Evolutionary conservation across 2,888 invertebrate genomes (phyloP).

Genomic region (Scaptomyza caliginosa): DNA sequence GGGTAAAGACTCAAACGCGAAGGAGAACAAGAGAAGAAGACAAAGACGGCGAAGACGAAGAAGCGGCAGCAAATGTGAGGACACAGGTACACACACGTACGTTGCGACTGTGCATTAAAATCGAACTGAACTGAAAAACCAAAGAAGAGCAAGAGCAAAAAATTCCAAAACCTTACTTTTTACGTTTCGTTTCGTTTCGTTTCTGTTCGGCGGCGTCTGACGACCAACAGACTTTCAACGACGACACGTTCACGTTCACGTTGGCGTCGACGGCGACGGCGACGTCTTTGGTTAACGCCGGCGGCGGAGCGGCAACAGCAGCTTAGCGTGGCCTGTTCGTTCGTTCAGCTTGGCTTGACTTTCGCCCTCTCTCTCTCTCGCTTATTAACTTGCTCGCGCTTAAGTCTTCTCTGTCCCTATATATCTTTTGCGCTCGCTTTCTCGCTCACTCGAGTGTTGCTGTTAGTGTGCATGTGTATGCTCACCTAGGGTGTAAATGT

Average conservation of each 20-base stretch:
- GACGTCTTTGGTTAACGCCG: conserved; percentile 72
- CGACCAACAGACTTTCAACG: conserved; percentile 67
- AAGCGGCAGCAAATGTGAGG: conserved; percentile 27
- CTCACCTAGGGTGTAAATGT: conserved; percentile 55
- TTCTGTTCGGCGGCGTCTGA: conserved; percentile 49
- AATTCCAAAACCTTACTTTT: conserved; percentile 82
- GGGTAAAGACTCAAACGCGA: conserved; percentile 32
- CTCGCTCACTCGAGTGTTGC: too few relatives aligned
- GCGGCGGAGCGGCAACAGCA: conserved; percentile 78
- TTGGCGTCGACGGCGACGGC: conserved; percentile 39
- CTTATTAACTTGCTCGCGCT: conserved; percentile 2
- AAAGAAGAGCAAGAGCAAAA: conserved; percentile 83
- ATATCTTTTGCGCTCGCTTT: conserved; percentile 14
- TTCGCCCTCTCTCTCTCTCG: conserved; percentile 34
- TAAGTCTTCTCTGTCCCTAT: conserved; percentile 19
- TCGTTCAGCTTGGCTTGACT: conserved; percentile 81
- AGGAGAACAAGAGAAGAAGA: conserved; percentile 37
- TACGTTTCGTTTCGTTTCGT: conserved; percentile 53
- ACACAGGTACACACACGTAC: conserved; percentile 65
- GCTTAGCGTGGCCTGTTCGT: conserved; percentile 79
- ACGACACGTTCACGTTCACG: conserved; percentile 40
- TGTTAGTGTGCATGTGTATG: conserved; percentile 12
- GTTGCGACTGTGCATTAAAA: conserved; percentile 80
- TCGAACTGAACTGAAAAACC: conserved; percentile 82
- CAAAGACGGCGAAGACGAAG: conserved; percentile 20